phyloP scores from a whole-genome alignment of 2,113 vertebrate species.

The Trochalopteron elliotii region DNA sequence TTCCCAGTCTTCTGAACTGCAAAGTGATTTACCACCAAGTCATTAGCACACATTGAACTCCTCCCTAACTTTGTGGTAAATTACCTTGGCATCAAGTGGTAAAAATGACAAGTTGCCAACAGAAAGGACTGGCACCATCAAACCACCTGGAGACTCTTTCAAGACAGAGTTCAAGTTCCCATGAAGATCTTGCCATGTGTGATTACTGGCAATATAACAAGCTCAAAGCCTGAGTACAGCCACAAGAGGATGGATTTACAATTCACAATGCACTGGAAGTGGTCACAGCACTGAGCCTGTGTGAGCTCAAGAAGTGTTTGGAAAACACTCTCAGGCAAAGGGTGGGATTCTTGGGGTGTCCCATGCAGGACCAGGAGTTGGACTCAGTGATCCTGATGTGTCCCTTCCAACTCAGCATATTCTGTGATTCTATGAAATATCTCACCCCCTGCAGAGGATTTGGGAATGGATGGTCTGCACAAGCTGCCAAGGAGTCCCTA shows the following conservation, averaged over 20 bases:
- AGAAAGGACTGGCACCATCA: not conserved
- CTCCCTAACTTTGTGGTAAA: not conserved
- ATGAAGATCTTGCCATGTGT: not conserved
- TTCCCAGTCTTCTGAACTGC: not conserved
- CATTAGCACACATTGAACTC: accelerated
- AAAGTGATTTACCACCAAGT: not conserved
- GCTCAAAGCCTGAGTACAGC: not conserved
- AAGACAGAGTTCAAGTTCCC: not conserved
- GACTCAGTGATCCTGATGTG: not conserved
- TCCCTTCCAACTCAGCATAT: not conserved
- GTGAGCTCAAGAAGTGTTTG: not conserved
- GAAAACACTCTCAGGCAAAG: not conserved
- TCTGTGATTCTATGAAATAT: not conserved
- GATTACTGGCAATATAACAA: not conserved
- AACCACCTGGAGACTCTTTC: too few species aligned
- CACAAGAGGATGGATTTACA: not conserved
- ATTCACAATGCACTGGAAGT: not conserved
- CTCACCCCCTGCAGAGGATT: not conserved
- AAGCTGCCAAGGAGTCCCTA: not conserved
- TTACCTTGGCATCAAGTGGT: not conserved
- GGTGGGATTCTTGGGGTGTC: not conserved
- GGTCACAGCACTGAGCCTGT: not conserved
- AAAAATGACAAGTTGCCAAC: not conserved
- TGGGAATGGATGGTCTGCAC: not conserved
- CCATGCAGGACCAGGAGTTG: not conserved